phyloP scores from a whole-genome alignment of 2,888 invertebrate species.

The Malachius bipustulatus region DNA sequence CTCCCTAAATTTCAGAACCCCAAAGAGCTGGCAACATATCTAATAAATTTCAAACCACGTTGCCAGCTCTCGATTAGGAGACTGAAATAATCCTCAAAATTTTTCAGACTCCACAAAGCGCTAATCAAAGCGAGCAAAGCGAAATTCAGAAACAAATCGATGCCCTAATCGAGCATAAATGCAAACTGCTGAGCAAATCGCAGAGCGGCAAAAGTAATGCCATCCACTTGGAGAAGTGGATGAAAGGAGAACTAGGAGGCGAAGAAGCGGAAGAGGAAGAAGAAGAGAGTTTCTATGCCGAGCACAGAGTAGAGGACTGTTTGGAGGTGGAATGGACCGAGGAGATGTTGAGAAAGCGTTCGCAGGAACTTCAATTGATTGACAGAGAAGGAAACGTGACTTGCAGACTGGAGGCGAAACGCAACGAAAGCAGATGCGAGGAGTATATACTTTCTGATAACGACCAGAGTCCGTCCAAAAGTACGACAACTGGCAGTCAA shows the following conservation, averaged over 20 bases:
- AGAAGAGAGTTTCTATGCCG: slow-evolving; percentile 43
- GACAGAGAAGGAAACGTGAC: slow-evolving; percentile 35
- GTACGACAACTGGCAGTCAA: slow-evolving; percentile 68
- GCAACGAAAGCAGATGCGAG: slow-evolving; percentile 36
- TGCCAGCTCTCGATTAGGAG: too few relatives aligned
- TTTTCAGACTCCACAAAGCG: slow-evolving; percentile 33
- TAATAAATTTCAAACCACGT: too few relatives aligned
- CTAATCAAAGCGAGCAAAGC: slow-evolving; percentile 27
- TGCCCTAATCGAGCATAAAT: slow-evolving; percentile 51
- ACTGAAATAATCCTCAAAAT: slow-evolving; percentile 21
- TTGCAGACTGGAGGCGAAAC: slow-evolving; percentile 16
- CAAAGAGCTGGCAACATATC: too few relatives aligned
- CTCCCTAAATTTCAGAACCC: slow-evolving; percentile 19
- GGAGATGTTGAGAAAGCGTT: slow-evolving; percentile 58
- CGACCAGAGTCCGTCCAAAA: slow-evolving; percentile 58
- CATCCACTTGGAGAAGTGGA: slow-evolving; percentile 66
- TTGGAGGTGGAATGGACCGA: slow-evolving; percentile 66
- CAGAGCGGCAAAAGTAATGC: slow-evolving; percentile 58
- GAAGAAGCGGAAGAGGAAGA: slow-evolving; percentile 28
- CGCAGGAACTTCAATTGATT: slow-evolving; percentile 54
- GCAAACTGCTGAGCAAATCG: slow-evolving; percentile 48
- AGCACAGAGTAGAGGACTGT: too few relatives aligned
- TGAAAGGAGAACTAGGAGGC: slow-evolving; percentile 39
- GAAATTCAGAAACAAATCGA: slow-evolving; percentile 42
- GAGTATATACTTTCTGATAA: slow-evolving; percentile 41